Conservation (phyloP, 2,113 vertebrate genomes). For the Brienomyrus longianalis region DNA sequence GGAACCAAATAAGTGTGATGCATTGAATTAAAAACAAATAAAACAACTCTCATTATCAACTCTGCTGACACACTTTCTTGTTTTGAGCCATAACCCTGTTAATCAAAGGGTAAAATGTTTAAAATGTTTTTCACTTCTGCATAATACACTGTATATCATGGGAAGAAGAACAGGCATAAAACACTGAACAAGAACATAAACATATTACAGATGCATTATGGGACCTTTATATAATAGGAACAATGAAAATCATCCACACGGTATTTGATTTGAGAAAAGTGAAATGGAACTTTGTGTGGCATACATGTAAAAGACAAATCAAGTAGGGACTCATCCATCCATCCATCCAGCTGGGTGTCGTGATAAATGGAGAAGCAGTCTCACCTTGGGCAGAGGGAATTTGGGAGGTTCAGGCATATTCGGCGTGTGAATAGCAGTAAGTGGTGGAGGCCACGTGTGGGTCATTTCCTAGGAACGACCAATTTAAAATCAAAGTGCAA, state of each 20-base stretch:
- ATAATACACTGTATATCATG: not conserved
- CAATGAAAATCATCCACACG: not conserved
- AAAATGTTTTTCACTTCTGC: not conserved
- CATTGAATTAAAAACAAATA: not conserved
- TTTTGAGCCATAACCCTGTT: not conserved
- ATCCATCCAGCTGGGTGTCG: not conserved
- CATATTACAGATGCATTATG: not conserved
- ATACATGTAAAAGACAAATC: not conserved
- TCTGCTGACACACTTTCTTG: not conserved
- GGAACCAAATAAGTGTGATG: not conserved
- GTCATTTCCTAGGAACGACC: conserved; percentile 80
- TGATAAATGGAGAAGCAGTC: not conserved
- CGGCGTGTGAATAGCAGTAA: conserved; percentile 77
- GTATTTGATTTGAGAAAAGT: not conserved
- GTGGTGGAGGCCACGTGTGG: conserved; percentile 81
- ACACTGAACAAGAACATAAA: not conserved
- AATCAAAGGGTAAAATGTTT: not conserved
- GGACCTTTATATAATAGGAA: not conserved
- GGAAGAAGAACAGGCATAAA: not conserved
- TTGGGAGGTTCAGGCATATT: conserved; percentile 67
- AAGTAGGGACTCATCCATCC: not conserved
- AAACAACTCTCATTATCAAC: not conserved
- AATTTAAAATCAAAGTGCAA: not conserved
- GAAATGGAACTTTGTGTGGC: not conserved
- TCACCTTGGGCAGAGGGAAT: conserved; percentile 73